phyloP scores from a whole-genome alignment of 1,140 invertebrate species.

The Pseudomyrmex dendroicus region DNA sequence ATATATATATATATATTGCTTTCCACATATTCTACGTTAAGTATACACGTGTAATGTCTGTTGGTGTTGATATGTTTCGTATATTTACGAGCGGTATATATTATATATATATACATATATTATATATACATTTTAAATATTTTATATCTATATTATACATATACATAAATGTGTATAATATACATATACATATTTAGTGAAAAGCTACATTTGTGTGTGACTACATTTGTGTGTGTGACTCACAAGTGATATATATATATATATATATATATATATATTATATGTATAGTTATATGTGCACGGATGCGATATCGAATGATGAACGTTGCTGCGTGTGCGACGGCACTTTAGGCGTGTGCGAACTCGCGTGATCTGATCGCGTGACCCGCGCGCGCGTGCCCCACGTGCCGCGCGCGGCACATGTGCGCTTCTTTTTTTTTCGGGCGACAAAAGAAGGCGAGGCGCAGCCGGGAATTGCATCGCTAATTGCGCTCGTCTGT shows the following conservation, averaged over 20 bases:
- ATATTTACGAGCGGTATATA: slow-evolving; percentile 52
- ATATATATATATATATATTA: slow-evolving; percentile 54
- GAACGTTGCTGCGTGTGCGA: slow-evolving; percentile 46
- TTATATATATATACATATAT: slow-evolving; percentile 27
- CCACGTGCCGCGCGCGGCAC: slow-evolving; percentile 9
- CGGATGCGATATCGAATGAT: slow-evolving; percentile 58
- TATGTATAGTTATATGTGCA: slow-evolving; percentile 57
- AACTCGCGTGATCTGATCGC: slow-evolving; percentile 11
- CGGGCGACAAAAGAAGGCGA: neutral
- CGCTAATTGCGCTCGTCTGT: slow-evolving; percentile 21
- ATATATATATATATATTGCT: slow-evolving; percentile 51
- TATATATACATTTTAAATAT: slow-evolving; percentile 21
- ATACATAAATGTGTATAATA: slow-evolving; percentile 31
- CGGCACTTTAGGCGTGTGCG: neutral
- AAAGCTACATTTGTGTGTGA: no score
- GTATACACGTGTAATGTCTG: slow-evolving; percentile 77
- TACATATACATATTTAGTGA: slow-evolving; percentile 44
- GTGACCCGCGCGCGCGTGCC: slow-evolving; percentile 18
- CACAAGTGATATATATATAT: slow-evolving; percentile 6
- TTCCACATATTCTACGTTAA: slow-evolving; percentile 74
- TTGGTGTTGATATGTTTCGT: slow-evolving; percentile 75
- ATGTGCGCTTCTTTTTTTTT: slow-evolving; percentile 9
- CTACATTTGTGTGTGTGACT: no score
- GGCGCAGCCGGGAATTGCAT: slow-evolving; percentile 24
- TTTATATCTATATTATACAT: slow-evolving; percentile 1